Evolutionary conservation across 2,888 invertebrate species (phyloP).

Genomic region (Torymus aiolomorphi): DNA sequence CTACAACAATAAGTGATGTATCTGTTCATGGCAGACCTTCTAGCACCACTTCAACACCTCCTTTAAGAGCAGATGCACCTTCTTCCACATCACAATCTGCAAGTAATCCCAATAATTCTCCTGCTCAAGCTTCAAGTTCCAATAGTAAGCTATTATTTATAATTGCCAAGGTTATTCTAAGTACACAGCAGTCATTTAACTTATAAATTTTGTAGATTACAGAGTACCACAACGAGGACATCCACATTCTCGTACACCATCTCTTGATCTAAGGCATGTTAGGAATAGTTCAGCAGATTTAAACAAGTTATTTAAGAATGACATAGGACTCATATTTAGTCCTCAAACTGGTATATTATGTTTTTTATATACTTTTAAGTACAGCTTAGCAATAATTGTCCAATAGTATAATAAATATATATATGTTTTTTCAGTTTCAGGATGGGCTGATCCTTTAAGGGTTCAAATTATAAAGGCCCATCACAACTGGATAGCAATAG

Average conservation of each 20-base stretch:
- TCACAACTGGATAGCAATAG: constrained; percentile 98
- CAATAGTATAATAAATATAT: too few relatives aligned
- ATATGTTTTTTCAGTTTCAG: constrained; percentile 76
- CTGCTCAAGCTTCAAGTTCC: constrained; percentile 57
- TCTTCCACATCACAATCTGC: constrained; percentile 64
- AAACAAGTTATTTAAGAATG: constrained; percentile 84
- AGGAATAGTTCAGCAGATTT: constrained; percentile 86
- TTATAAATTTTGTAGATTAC: constrained; percentile 78
- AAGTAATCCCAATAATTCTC: constrained; percentile 56
- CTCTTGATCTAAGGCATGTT: constrained; percentile 85
- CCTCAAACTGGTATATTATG: constrained; percentile 75
- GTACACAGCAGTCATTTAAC: neutral
- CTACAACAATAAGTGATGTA: constrained; percentile 67
- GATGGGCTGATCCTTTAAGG: constrained; percentile 90
- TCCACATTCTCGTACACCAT: constrained; percentile 88
- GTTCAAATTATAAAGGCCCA: constrained; percentile 97
- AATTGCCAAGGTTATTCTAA: neutral
- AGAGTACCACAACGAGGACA: constrained; percentile 77
- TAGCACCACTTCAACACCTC: constrained; percentile 53
- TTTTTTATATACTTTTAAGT: neutral
- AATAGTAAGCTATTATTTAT: constrained; percentile 58
- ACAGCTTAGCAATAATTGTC: too few relatives aligned
- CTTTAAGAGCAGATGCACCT: constrained; percentile 63
- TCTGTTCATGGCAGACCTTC: constrained; percentile 70
- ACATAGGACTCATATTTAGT: constrained; percentile 84